These are phyloP conservation scores for Orthosia gothica DNA, from an alignment of 2,888 invertebrate species.

Conservation along the genomic window DNA sequence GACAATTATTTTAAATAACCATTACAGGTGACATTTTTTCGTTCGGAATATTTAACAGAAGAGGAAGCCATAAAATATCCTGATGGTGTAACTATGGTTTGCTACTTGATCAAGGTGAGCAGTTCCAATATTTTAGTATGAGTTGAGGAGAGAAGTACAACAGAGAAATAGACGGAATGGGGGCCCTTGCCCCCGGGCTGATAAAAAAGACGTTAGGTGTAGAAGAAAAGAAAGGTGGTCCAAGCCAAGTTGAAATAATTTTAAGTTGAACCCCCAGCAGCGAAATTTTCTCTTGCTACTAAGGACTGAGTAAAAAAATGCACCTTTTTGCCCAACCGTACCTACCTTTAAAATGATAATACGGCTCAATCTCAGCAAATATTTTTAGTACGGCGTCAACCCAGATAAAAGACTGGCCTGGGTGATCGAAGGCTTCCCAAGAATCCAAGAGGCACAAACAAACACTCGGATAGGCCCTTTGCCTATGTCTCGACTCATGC, in stretches of 20 bases:
- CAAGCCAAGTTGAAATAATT: not conserved
- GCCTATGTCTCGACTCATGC: conserved; percentile 89
- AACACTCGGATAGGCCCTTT: conserved; percentile 88
- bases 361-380: no score
- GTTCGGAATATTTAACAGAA: conserved; percentile 92
- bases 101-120: conserved; percentile 92
- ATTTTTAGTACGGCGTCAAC: conserved; percentile 86
- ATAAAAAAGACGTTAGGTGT: no score
- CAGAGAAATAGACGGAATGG: no score
- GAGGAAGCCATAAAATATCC: conserved; percentile 91
- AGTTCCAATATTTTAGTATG: no score
- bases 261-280: not conserved
- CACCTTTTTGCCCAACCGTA: not conserved
- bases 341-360: not conserved
- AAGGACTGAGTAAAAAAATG: not conserved
- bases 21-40: conserved; percentile 88
- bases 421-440: conserved; percentile 87
- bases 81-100: conserved; percentile 92
- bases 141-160: no score
- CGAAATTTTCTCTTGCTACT: not conserved
- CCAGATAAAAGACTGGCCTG: conserved; percentile 84
- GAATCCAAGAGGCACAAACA: conserved; percentile 89
- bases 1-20: not conserved
- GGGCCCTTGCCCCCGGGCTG: no score
- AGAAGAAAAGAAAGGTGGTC: not conserved